Conservation (phyloP, 2,113 vertebrate genomes). For the Lonchura striata region DNA sequence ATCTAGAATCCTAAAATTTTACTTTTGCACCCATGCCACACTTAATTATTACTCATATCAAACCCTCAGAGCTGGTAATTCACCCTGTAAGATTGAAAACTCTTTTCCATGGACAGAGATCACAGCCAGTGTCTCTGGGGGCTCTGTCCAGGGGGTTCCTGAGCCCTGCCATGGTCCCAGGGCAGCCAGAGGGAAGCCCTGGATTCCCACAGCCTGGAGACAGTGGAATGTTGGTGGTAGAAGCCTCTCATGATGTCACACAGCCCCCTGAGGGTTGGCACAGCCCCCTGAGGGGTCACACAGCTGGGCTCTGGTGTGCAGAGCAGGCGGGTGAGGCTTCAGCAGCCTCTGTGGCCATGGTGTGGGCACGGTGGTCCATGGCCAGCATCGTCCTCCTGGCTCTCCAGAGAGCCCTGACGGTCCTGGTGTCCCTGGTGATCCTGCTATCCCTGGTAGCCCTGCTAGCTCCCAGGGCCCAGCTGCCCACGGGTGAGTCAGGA, state of each 20-base stretch:
- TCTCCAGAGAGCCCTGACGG: accelerated
- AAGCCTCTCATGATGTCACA: neutral
- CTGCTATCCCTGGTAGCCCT: neutral
- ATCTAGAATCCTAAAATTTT: no score
- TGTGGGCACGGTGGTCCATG: accelerated
- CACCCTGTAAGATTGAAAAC: no score
- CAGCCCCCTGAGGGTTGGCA: neutral
- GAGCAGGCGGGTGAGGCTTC: accelerated
- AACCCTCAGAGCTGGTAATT: no score
- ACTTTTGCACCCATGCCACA: no score
- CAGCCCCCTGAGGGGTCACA: neutral
- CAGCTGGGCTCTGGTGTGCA: neutral
- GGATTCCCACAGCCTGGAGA: no score
- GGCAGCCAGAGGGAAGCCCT: no score
- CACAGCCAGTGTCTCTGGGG: no score
- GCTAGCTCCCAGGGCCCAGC: accelerated
- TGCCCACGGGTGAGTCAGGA: accelerated
- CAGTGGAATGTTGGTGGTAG: neutral
- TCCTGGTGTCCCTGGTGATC: neutral
- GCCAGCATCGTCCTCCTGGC: neutral
- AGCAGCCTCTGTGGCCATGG: neutral
- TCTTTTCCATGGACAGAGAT: no score
- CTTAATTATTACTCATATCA: no score
- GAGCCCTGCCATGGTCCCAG: no score
- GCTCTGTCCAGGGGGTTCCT: no score